Evolutionary conservation across 2,797 vertebrate genomes (phyloP).

Genomic region (Glossophaga mutica): DNA sequence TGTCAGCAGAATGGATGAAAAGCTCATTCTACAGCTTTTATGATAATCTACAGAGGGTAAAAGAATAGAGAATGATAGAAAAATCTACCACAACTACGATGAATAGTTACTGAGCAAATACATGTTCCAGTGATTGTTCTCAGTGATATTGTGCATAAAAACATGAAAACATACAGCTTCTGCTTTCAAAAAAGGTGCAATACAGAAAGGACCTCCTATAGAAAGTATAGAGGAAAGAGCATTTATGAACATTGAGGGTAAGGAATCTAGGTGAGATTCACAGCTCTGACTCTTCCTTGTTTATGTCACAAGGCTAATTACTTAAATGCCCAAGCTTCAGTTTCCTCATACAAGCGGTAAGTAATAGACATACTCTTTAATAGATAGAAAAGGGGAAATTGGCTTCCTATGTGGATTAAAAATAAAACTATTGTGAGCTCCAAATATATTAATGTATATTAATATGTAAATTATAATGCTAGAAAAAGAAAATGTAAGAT

Average conservation of each 20-base stretch:
- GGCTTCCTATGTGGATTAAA: neutral
- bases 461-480: neutral
- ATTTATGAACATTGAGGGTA: neutral
- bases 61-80: neutral
- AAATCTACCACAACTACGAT: neutral
- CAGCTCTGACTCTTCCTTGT: neutral
- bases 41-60: conserved; percentile 21
- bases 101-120: neutral
- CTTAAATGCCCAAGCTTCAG: neutral
- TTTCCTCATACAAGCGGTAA: neutral
- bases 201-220: neutral
- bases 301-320: neutral
- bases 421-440: neutral
- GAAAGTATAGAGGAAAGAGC: neutral
- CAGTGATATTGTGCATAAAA: neutral
- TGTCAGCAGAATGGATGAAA: conserved; percentile 18
- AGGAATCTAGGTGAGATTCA: neutral
- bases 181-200: neutral
- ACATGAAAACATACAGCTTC: neutral
- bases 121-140: neutral
- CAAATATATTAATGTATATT: neutral
- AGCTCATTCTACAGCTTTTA: conserved; percentile 41
- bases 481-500: neutral
- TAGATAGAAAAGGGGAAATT: neutral
- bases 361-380: neutral